Evolutionary conservation across 2,113 vertebrate species (phyloP).

Genomic region (Pyxicephalus adspersus): DNA sequence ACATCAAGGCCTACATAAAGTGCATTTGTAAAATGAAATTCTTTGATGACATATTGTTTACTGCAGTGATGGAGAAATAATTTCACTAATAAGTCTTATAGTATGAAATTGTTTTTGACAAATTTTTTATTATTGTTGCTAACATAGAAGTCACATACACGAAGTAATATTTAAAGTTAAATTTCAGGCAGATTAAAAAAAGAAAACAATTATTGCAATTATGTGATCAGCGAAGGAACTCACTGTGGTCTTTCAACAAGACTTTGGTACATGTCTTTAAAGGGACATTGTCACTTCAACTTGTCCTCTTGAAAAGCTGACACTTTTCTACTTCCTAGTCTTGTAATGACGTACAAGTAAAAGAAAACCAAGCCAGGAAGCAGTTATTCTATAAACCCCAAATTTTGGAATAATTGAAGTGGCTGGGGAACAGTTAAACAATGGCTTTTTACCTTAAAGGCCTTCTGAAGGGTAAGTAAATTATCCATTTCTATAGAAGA

Average conservation of each 20-base stretch:
- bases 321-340: no score
- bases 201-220: background rate
- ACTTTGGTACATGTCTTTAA: no score
- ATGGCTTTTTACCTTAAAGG: no score
- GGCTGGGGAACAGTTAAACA: no score
- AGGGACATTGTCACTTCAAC: no score
- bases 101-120: background rate
- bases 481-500: no score
- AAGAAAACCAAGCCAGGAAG: background rate
- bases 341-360: background rate
- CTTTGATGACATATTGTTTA: background rate
- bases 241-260: background rate
- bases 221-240: background rate
- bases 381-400: background rate
- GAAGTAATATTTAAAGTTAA: no score
- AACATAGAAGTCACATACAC: background rate
- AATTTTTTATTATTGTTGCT: background rate
- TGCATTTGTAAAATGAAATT: slow-evolving; percentile 11
- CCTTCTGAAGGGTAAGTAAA: no score
- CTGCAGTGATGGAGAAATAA: background rate
- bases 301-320: no score
- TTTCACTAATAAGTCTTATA: background rate
- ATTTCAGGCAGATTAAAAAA: no score
- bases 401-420: no score
- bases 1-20: background rate